These are phyloP conservation scores for Ahaetulla prasina DNA, from an alignment of 2,113 vertebrate genomes.

Conservation along the genomic window DNA sequence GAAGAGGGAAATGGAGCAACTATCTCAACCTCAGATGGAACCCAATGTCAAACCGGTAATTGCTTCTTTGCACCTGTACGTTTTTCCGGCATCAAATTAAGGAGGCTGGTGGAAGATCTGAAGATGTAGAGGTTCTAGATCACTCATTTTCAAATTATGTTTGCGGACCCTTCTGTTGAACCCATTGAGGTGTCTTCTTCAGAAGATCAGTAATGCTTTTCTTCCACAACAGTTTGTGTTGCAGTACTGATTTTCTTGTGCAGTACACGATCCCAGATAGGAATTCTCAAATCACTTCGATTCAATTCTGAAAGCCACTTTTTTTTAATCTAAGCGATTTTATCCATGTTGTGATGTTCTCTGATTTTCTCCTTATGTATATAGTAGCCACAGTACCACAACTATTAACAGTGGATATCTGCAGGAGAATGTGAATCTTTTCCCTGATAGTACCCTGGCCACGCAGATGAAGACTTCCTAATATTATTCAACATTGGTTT, in stretches of 20 bases:
- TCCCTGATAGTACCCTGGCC: not conserved
- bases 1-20: conserved; percentile 70
- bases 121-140: not conserved
- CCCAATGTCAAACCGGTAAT: conserved; percentile 55
- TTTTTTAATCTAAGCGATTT: not conserved
- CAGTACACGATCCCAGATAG: not conserved
- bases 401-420: not conserved
- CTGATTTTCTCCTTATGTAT: not conserved
- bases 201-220: not conserved
- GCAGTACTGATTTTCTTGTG: not conserved
- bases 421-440: not conserved
- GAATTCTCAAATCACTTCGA: not conserved
- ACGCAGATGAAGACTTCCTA: not conserved
- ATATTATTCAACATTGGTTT: not conserved
- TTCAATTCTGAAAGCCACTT: not conserved
- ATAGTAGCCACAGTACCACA: not conserved
- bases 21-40: conserved; percentile 63
- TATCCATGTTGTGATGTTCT: not conserved
- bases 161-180: not conserved
- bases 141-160: not conserved
- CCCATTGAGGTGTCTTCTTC: not conserved
- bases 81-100: not conserved
- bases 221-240: too few relatives aligned
- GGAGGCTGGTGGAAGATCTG: not conserved
- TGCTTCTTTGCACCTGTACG: accelerated